A percentile compares a stretch with the other conserved stretches of the same genome.
phyloP scores from a whole-genome alignment of 2,797 vertebrate species.

The Danio kyathit region DNA sequence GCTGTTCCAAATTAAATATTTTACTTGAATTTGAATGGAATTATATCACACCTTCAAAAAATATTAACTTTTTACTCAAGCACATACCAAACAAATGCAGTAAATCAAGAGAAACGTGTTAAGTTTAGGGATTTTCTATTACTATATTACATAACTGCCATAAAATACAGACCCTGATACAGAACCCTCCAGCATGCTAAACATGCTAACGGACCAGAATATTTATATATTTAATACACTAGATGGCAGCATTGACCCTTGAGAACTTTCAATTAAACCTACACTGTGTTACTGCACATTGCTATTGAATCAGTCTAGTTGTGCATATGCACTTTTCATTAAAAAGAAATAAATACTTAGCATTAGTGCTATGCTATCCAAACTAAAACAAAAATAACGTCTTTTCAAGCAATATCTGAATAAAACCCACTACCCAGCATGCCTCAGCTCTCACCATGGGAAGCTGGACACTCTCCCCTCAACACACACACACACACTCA shows the following conservation, averaged over 20 bases:
- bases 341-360: background rate
- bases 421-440: conserved; percentile 41
- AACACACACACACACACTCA: conserved; percentile 52
- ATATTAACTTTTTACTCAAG: too few species aligned
- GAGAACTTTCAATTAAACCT: background rate
- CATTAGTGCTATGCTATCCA: background rate
- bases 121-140: too few species aligned
- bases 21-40: too few species aligned
- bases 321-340: background rate
- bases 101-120: too few species aligned
- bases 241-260: conserved; percentile 55
- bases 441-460: conserved; percentile 43
- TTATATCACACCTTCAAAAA: too few species aligned
- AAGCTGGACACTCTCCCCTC: conserved; percentile 49
- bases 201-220: background rate
- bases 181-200: background rate
- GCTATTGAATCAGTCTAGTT: background rate
- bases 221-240: conserved; percentile 36
- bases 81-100: too few species aligned
- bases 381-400: background rate
- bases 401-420: background rate
- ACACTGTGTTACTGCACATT: background rate
- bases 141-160: too few species aligned
- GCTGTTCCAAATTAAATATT: too few species aligned
- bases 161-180: background rate